phyloP scores from a whole-genome alignment of 2,113 vertebrate genomes.

The Pseudorectes ferrugineus region DNA sequence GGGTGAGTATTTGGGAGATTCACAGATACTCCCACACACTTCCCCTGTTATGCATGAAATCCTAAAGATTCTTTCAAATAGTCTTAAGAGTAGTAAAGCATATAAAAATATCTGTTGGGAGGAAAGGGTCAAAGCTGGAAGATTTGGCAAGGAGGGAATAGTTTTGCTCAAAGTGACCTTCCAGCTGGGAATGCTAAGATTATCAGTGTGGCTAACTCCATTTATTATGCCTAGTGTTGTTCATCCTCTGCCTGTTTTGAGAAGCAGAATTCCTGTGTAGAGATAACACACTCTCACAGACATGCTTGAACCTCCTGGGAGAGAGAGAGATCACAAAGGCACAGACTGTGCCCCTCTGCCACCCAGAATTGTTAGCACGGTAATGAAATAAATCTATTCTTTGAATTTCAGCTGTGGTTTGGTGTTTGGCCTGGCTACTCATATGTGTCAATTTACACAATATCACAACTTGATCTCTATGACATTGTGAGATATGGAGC shows the following conservation, averaged over 20 bases:
- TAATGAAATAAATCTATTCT: background rate
- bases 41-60: background rate
- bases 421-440: background rate
- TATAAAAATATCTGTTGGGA: background rate
- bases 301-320: background rate
- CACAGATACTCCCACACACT: background rate
- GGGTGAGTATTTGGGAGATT: background rate
- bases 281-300: background rate
- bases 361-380: background rate
- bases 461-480: background rate
- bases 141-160: background rate
- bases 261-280: background rate
- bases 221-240: background rate
- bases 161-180: background rate
- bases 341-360: fast-evolving
- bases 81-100: background rate
- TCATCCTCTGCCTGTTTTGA: background rate
- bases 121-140: background rate
- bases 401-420: background rate
- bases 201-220: background rate
- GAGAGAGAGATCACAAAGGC: background rate
- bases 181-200: background rate
- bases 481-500: background rate
- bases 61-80: background rate
- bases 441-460: background rate